Evolutionary conservation across 2,888 invertebrate species (phyloP).

Genomic region (Luffia ferchaultella): DNA sequence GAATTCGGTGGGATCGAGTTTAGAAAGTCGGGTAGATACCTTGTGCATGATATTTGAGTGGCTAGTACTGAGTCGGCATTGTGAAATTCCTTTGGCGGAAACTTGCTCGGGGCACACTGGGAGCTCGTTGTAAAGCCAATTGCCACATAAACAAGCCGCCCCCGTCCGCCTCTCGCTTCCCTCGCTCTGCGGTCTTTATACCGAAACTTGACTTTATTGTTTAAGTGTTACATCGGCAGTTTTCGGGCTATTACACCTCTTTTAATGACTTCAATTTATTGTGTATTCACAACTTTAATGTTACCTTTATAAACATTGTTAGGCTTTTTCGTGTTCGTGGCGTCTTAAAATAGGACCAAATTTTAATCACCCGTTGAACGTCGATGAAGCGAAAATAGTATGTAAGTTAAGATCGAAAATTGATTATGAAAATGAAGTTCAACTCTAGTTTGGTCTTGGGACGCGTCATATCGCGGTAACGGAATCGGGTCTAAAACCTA

Average conservation of each 20-base stretch:
- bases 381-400: too few relatives aligned
- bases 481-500: not conserved
- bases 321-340: too few relatives aligned
- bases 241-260: not conserved
- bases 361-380: too few relatives aligned
- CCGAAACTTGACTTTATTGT: not conserved
- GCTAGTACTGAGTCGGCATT: conserved; percentile 41
- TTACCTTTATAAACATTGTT: too few relatives aligned
- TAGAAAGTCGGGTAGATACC: conserved; percentile 31
- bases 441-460: not conserved
- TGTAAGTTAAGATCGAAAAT: too few relatives aligned
- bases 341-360: too few relatives aligned
- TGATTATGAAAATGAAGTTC: too few relatives aligned
- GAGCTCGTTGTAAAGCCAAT: conserved; percentile 46
- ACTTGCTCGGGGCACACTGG: conserved; percentile 33
- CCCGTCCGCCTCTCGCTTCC: conserved; percentile 21
- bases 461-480: not conserved
- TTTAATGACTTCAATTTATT: not conserved
- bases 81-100: conserved; percentile 42
- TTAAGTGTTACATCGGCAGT: not conserved
- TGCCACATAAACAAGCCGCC: conserved; percentile 48
- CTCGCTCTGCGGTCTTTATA: not conserved
- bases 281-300: too few relatives aligned
- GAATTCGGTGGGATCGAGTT: conserved; percentile 35
- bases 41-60: conserved; percentile 54